These are phyloP conservation scores for Embiotoca jacksoni DNA, from an alignment of 2,113 vertebrate genomes.

Conservation along the genomic window DNA sequence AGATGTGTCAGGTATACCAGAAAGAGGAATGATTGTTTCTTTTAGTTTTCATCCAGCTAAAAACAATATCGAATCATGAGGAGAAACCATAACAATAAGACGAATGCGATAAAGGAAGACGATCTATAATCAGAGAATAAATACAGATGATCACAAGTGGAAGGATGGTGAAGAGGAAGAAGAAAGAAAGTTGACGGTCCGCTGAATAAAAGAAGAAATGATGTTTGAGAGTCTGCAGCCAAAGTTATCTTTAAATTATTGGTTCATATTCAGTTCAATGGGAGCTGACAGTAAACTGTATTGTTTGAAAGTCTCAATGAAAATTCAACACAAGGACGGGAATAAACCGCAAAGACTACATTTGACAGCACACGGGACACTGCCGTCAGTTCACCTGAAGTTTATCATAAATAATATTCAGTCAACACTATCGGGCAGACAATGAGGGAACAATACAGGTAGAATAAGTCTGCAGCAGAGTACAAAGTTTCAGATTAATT, in stretches of 20 bases:
- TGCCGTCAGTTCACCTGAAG: neutral
- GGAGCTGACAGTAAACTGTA: neutral
- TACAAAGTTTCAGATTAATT: too few relatives aligned
- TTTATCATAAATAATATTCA: neutral
- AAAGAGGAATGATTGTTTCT: too few relatives aligned
- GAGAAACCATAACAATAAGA: neutral
- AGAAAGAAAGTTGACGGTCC: neutral
- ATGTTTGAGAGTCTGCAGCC: neutral
- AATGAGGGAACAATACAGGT: too few relatives aligned
- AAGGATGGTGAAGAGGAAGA: neutral
- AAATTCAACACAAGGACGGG: too few relatives aligned
- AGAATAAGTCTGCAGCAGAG: too few relatives aligned
- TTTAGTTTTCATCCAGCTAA: too few relatives aligned
- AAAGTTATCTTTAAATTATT: neutral
- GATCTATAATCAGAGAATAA: constrained; percentile 11
- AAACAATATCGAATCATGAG: too few relatives aligned
- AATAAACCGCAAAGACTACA: neutral
- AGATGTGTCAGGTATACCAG: too few relatives aligned
- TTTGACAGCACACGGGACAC: neutral
- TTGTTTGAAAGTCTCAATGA: neutral
- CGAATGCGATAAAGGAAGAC: neutral
- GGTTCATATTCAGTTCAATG: constrained; percentile 52
- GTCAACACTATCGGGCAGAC: too few relatives aligned
- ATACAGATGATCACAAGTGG: neutral
- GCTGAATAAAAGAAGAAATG: constrained; percentile 26